Evolutionary conservation across 2,797 vertebrate species (phyloP).

Genomic region (Enteromius paludinosus): DNA sequence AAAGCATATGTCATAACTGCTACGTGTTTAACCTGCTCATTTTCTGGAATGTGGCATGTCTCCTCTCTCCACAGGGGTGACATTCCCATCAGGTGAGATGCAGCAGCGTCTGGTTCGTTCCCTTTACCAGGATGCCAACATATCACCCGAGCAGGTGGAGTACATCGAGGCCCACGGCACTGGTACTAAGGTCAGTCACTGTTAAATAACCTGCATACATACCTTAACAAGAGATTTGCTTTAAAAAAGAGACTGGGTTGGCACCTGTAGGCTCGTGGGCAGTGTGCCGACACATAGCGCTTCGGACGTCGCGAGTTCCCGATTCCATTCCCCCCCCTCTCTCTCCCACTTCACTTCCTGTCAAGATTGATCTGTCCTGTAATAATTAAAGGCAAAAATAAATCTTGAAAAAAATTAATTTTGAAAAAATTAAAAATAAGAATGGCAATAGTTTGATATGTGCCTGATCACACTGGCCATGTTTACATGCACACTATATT

Average conservation of each 20-base stretch:
- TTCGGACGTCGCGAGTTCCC: no score
- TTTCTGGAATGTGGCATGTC: background rate
- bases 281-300: no score
- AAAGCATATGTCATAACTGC: background rate
- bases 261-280: no score
- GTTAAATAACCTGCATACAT: background rate
- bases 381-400: no score
- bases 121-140: constrained; percentile 79
- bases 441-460: background rate
- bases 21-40: background rate
- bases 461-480: background rate
- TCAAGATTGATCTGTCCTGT: no score
- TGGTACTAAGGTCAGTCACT: constrained; percentile 87
- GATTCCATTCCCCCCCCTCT: no score
- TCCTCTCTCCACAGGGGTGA: constrained; percentile 83
- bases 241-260: background rate
- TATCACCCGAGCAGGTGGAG: constrained; percentile 86
- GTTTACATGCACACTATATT: background rate
- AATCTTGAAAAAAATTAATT: no score
- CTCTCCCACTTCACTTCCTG: no score
- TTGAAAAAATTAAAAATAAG: no score
- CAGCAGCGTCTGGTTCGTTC: constrained; percentile 84
- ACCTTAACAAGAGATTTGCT: background rate
- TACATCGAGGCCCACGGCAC: constrained; percentile 96
- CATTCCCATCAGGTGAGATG: constrained; percentile 92